These are phyloP conservation scores for Drosophila subsilvestris DNA, from an alignment of 2,888 invertebrate species.

Conservation along the genomic window DNA sequence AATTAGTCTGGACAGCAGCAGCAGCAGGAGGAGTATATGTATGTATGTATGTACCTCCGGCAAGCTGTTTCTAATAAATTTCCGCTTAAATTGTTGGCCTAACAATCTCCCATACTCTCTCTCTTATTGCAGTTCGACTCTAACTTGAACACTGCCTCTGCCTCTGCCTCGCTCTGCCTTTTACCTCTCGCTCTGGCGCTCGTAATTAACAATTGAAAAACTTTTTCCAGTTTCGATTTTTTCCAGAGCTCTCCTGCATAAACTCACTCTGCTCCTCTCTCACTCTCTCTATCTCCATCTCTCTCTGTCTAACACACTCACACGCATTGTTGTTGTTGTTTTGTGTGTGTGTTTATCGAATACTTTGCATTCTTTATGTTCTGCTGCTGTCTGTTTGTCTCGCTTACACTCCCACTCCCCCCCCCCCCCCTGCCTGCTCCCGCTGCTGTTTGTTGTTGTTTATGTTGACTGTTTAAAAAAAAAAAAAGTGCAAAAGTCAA, in stretches of 20 bases:
- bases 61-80: conserved; percentile 77
- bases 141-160: too few relatives aligned
- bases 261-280: not conserved
- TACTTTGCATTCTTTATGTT: conserved; percentile 57
- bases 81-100: conserved; percentile 72
- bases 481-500: conserved; percentile 77
- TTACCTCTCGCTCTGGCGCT: conserved; percentile 26
- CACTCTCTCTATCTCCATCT: not conserved
- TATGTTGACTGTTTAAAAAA: conserved; percentile 25
- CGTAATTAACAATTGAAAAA: conserved; percentile 74
- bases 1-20: conserved; percentile 62
- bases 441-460: conserved; percentile 27
- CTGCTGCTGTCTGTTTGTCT: conserved; percentile 4
- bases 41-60: conserved; percentile 25
- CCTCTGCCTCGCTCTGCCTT: not conserved
- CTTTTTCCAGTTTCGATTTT: conserved; percentile 46
- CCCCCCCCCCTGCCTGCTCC: not conserved
- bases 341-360: conserved; percentile 41
- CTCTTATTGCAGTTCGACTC: not conserved
- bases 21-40: not conserved
- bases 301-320: conserved; percentile 12
- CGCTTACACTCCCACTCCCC: not conserved
- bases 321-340: conserved; percentile 21
- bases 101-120: conserved; percentile 41
- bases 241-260: conserved; percentile 1